Evolutionary conservation across 1,140 invertebrate species (phyloP), one percentile per base, ranked within the genome.

Genomic region (Diachasmimorpha longicaudata): DNA sequence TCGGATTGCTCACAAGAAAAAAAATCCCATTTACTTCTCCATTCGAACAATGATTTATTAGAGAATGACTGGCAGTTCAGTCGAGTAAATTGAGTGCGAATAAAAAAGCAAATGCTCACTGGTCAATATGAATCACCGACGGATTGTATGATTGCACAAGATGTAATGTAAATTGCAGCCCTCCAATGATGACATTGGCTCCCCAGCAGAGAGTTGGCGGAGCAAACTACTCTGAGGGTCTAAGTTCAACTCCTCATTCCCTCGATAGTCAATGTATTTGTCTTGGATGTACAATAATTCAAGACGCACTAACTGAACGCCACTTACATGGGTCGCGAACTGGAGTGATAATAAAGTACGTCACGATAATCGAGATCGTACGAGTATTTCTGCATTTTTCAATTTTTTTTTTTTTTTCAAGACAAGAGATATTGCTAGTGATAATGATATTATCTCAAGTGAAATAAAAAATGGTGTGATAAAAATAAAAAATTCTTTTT

Each of bases 131-230:
- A 52, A 52, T 52, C 48, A 52, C n/a, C 14, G n/a, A 31, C 31
- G 6, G 31, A 31, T 31, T 6, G 31, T 31, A 31, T 6, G 19
- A 63, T 63, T 63, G 23, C 58, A 63, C 58, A 63, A 63, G 19
- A 63, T 21, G 36, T 39, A n/a, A 44, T 31, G 19, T 16, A 70
- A 70, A 46, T 70, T 42, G 25, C 14, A 42, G 25, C 37, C 19
- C 6, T 68, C 8, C 21, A 31, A n/a, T 42, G 69, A 71, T 52
- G 42, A 52, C 19, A 72, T 10, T 72, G 78, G 79, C 76, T 77
- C 82, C 82, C 82, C 80, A 68, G 81, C 81, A 74, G 70, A 82
- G 78, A 81, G 66, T 77, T 81, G 70, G 58, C 52, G n/a, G 1
- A 25, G 58, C 23, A 0, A 55, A 19, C 2, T n/a, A 6, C 19